Percentiles rank a stretch among this genome's conserved stretches.
Evolutionary conservation across 2,888 invertebrate genomes (phyloP).

Genomic region (Synanthedon tipuliformis): DNA sequence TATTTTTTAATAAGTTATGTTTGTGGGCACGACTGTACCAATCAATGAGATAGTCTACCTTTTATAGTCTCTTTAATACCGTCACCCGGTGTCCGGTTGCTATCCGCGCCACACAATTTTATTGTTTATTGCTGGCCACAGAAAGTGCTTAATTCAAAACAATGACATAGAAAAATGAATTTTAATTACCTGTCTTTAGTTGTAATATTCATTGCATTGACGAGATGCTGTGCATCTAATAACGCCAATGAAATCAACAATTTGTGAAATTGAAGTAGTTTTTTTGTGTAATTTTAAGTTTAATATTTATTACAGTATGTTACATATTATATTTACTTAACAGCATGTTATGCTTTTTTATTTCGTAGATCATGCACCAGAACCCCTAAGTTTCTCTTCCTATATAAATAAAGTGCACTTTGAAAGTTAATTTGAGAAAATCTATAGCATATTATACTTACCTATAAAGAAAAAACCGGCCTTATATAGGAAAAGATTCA

Average conservation of each 20-base stretch:
- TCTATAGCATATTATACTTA: no score
- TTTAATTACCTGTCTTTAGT: slow-evolving; percentile 1
- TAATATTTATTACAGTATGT: no score
- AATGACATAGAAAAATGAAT: slow-evolving; percentile 1
- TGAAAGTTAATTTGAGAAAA: no score
- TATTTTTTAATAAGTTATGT: no score
- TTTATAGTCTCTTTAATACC: slow-evolving; percentile 64
- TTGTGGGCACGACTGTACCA: slow-evolving; percentile 30
- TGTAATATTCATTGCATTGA: not conserved
- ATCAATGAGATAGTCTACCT: slow-evolving; percentile 63
- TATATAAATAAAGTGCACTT: no score
- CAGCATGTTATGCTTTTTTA: no score
- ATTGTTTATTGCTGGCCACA: slow-evolving; percentile 22
- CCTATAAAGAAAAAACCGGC: no score
- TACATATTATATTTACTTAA: no score
- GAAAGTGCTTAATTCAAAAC: slow-evolving; percentile 14
- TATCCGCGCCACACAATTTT: slow-evolving; percentile 43
- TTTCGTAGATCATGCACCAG: no score
- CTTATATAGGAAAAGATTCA: no score
- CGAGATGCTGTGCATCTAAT: not conserved
- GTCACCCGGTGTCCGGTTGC: slow-evolving; percentile 61
- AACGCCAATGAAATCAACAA: not conserved
- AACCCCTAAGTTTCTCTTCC: no score
- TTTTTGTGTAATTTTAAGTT: not conserved
- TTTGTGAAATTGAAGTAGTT: not conserved